A percentile compares a stretch with the other conserved stretches of the same genome.
These are phyloP conservation scores for Micrastur ruficollis DNA, from an alignment of 2,797 vertebrate genomes.

Conservation along the genomic window DNA sequence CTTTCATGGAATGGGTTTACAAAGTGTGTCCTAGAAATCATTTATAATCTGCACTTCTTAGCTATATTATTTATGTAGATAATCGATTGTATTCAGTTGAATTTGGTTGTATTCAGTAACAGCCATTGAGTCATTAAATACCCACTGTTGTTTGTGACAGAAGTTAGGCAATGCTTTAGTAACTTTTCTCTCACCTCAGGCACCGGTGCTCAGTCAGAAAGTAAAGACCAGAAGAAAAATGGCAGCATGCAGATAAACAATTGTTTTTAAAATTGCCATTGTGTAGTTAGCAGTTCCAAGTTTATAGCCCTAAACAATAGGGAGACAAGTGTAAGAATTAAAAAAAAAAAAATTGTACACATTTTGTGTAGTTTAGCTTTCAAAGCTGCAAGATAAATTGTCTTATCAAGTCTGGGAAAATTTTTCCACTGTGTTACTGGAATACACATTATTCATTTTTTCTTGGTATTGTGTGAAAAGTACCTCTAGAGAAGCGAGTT, in stretches of 20 bases:
- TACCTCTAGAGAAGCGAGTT: background rate
- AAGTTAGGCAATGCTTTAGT: background rate
- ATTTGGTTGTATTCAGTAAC: background rate
- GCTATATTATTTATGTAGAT: background rate
- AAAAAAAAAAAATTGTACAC: background rate
- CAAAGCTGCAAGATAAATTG: background rate
- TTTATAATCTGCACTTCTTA: background rate
- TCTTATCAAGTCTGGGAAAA: background rate
- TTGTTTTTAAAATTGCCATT: background rate
- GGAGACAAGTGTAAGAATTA: background rate
- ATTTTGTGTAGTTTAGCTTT: background rate
- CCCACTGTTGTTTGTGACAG: background rate
- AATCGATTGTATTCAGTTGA: background rate
- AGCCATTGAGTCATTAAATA: background rate
- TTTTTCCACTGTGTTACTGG: background rate
- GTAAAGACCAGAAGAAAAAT: background rate
- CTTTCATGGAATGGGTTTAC: background rate
- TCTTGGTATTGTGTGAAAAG: background rate
- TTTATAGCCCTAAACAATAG: background rate
- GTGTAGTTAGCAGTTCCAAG: background rate
- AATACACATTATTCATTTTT: background rate
- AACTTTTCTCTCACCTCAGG: background rate
- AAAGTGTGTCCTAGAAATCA: background rate
- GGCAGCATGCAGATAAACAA: background rate
- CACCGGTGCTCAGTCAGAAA: background rate